phyloP scores from a whole-genome alignment of 2,113 vertebrate genomes.

The Mastomys natalensis region DNA sequence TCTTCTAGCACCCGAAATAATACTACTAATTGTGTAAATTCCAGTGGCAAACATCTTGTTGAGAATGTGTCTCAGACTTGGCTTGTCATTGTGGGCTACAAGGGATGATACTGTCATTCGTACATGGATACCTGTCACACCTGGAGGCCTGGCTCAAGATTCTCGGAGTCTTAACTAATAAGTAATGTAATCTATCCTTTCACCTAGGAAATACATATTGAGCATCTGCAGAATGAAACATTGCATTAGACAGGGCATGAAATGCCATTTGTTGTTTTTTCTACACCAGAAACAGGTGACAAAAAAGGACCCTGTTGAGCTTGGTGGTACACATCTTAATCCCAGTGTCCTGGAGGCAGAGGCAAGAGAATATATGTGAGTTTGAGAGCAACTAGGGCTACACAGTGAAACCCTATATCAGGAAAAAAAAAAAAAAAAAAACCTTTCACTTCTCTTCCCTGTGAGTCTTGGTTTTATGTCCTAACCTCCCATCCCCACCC shows the following conservation, averaged over 20 bases:
- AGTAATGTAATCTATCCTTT: constrained; percentile 54
- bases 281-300: constrained; percentile 46
- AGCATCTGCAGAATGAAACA: constrained; percentile 57
- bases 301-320: constrained; percentile 3
- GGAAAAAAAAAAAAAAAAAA: background rate
- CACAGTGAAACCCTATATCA: background rate
- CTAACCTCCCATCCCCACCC: background rate
- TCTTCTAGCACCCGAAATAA: constrained; percentile 37
- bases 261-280: constrained; percentile 42
- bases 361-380: background rate
- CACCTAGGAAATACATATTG: constrained; percentile 68
- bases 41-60: background rate
- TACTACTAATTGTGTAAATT: constrained; percentile 54
- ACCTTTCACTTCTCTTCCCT: constrained; percentile 11
- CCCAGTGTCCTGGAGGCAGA: background rate
- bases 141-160: constrained; percentile 30
- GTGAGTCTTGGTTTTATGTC: background rate
- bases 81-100: background rate
- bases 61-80: constrained; percentile 8
- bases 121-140: constrained; percentile 10
- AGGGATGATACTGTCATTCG: background rate
- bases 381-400: background rate
- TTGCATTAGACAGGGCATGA: constrained; percentile 29
- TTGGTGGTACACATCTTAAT: background rate
- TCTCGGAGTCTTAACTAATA: constrained; percentile 48